Evolutionary conservation across 1,140 invertebrate genomes (phyloP), one percentile per base, ranked within the genome.

Genomic region (Proales similis): DNA sequence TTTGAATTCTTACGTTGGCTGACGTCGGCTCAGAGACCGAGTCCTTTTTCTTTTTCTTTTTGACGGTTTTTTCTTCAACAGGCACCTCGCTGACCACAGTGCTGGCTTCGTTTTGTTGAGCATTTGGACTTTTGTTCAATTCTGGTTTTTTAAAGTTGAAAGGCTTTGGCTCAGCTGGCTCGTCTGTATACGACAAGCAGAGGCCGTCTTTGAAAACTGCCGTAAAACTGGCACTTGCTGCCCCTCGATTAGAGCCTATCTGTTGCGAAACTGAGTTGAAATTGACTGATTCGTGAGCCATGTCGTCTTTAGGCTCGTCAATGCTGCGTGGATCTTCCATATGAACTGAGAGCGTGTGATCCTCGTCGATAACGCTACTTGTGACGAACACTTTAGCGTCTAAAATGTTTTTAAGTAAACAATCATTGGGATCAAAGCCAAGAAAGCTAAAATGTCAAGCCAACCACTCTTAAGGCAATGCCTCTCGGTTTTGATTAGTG

Each of bases 261-360:
- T 49, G 43, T 24, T 60, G 22, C 6, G 14, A 64, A 11, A 45
- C 51, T 11, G 69, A 68, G 20, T 43, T 66, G 2, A 66, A 67
- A 12, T 48, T 67, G 2, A 63, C 48, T 3, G 26, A 19, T 17
- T 63, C 36, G 12, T 49, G 19, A n/a, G 60, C 5, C 9, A 22
- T 63, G 11, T 38, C 48, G 3, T 27, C 20, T 3, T 49, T 48
- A 22, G 29, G 17, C 22, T 22, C 26, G 7, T 51, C 20, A 36
- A 26, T 26, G 24, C 22, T 24, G 1, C 48, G 32, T 33, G 74
- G 74, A 47, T 76, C 71, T 6, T 74, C 29, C 19, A 76, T 64
- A 64, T 76, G 74, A 2, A 76, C 67, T 32, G 64, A 65, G 62
- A 74, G 72, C 11, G 68, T 65, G 65, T 76, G 72, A n/a, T 69